Conservation (phyloP, 2,113 vertebrate genomes). For the Boulengerochromis microlepis region DNA sequence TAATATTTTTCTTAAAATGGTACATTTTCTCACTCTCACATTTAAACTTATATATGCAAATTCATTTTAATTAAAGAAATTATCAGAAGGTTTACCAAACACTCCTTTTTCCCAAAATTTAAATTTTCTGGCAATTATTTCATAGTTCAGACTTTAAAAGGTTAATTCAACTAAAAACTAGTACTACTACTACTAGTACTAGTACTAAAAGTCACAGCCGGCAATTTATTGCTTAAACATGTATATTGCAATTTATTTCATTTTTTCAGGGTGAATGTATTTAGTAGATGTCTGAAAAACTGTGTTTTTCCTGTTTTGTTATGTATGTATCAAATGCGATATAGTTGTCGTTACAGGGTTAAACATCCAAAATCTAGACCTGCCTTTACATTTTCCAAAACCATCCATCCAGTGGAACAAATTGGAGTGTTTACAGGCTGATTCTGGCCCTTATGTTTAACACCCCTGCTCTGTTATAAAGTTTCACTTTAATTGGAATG, state of each 20-base stretch:
- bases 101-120: rapidly evolving
- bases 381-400: neutral
- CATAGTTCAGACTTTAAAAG: neutral
- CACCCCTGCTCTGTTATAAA: neutral
- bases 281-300: neutral
- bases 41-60: neutral
- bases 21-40: neutral
- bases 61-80: neutral
- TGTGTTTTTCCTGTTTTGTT: neutral
- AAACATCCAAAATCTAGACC: neutral
- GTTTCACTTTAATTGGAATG: neutral
- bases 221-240: neutral
- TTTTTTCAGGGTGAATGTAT: neutral
- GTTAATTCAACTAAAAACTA: neutral
- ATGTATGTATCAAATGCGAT: neutral
- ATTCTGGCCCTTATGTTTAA: neutral
- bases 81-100: neutral
- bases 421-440: neutral
- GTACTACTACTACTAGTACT: neutral
- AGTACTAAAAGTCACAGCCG: neutral
- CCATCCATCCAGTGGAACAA: neutral
- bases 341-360: neutral
- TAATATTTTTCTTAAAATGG: neutral
- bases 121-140: neutral
- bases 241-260: neutral